Evolutionary conservation across 2,797 vertebrate genomes (phyloP).

Genomic region (Nannoperca obscura): DNA sequence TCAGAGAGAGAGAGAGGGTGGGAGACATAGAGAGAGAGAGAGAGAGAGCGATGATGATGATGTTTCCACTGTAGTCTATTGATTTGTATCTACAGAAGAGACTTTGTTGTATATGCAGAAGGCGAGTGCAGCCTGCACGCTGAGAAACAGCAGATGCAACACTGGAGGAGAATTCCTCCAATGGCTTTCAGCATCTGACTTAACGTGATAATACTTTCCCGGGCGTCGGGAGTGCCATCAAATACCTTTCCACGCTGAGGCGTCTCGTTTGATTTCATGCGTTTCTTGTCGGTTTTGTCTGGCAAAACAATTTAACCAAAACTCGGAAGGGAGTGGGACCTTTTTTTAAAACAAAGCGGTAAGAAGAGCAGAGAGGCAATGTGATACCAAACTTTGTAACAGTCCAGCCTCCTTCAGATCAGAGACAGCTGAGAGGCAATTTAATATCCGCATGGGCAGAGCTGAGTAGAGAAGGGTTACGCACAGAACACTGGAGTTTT

Average conservation of each 20-base stretch:
- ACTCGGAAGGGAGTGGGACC: background rate
- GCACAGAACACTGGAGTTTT: slow-evolving; percentile 53
- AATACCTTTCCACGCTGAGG: slow-evolving; percentile 3
- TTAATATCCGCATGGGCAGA: slow-evolving; percentile 63
- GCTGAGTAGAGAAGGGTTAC: slow-evolving; percentile 43
- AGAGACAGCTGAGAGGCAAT: slow-evolving; percentile 66
- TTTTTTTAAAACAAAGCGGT: slow-evolving; percentile 2
- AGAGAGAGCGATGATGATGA: slow-evolving; percentile 45
- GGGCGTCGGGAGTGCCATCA: background rate
- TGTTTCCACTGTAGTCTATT: slow-evolving; percentile 61
- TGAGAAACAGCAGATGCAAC: slow-evolving; percentile 35
- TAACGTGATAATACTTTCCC: slow-evolving; percentile 10
- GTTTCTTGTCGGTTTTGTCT: slow-evolving; percentile 31
- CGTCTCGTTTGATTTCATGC: slow-evolving; percentile 26
- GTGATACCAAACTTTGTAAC: slow-evolving; percentile 56
- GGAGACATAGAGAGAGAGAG: slow-evolving; percentile 24
- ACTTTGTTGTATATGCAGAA: slow-evolving; percentile 60
- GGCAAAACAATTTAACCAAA: slow-evolving; percentile 26
- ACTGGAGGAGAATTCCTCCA: slow-evolving; percentile 35
- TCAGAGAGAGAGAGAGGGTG: slow-evolving; percentile 48
- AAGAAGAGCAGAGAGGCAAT: slow-evolving; percentile 34
- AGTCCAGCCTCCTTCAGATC: slow-evolving; percentile 61
- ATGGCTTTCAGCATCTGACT: slow-evolving; percentile 20
- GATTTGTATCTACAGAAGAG: slow-evolving; percentile 53
- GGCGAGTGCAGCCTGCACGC: slow-evolving; percentile 21